These are phyloP conservation scores for Drosophila erecta DNA, from an alignment of 1,140 invertebrate genomes.

Conservation along the genomic window DNA sequence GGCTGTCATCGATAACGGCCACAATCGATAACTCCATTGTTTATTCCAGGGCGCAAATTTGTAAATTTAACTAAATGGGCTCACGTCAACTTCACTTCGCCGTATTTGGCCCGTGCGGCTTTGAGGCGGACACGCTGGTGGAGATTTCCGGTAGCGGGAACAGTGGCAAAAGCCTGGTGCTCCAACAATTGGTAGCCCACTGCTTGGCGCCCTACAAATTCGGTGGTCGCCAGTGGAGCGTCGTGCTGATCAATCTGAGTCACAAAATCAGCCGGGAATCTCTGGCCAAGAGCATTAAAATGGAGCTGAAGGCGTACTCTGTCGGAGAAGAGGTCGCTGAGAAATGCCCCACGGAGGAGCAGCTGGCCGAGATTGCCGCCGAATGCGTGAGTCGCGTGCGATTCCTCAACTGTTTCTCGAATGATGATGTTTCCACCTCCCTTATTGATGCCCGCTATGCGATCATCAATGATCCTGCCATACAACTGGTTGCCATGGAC, in stretches of 20 bases:
- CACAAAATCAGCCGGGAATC: constrained; percentile 20
- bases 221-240: constrained; percentile 5
- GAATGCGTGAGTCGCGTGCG: background rate
- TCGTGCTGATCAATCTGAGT: constrained; percentile 17
- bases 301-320: background rate
- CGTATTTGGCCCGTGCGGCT: constrained; percentile 1
- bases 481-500: constrained; percentile 19
- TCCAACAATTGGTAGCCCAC: constrained; percentile 23
- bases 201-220: constrained; percentile 7
- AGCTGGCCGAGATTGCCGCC: background rate
- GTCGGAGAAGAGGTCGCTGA: background rate
- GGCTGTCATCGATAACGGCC: background rate
- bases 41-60: constrained; percentile 1
- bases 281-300: background rate
- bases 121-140: background rate
- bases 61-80: background rate
- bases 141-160: constrained; percentile 24
- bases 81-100: constrained; percentile 1
- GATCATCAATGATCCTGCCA: background rate
- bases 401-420: constrained; percentile 16
- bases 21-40: background rate
- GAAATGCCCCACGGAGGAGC: background rate
- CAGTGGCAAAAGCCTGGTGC: constrained; percentile 22
- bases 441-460: background rate
- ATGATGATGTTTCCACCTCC: background rate